phyloP scores from a whole-genome alignment of 2,888 invertebrate genomes.

The Disparrhopalites patrizii region DNA sequence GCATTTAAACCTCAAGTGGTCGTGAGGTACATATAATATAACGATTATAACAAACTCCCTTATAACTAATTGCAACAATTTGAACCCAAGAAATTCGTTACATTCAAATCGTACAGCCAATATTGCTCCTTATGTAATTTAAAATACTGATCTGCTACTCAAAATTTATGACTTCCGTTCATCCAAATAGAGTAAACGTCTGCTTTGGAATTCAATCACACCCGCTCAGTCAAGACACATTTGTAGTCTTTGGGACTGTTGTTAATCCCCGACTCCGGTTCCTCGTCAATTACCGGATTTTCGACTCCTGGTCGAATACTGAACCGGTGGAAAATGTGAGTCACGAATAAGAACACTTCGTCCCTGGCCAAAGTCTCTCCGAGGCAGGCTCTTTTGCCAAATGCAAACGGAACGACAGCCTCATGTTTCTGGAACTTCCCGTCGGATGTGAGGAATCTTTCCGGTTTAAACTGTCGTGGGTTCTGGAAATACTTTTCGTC shows the following conservation, averaged over 20 bases:
- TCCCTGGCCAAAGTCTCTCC: conserved; percentile 6
- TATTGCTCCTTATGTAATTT: no score
- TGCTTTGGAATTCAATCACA: background rate
- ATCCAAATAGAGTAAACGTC: no score
- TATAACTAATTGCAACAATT: no score
- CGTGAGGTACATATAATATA: no score
- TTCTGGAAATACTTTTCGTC: no score
- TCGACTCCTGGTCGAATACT: background rate
- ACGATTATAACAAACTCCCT: no score
- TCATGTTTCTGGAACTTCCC: conserved; percentile 37
- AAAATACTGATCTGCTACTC: no score
- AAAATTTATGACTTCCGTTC: no score
- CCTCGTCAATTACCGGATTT: background rate
- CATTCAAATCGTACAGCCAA: no score
- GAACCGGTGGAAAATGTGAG: background rate
- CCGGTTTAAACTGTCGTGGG: conserved; percentile 34
- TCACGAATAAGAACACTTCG: background rate
- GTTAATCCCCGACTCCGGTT: background rate
- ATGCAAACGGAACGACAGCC: conserved; percentile 39
- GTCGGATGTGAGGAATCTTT: conserved; percentile 33
- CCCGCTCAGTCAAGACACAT: background rate
- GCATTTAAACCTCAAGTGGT: no score
- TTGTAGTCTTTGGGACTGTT: background rate
- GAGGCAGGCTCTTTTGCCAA: conserved; percentile 22
- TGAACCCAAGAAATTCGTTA: no score